These are phyloP conservation scores for Nectonema munidae DNA, from an alignment of 2,888 invertebrate genomes.

Conservation along the genomic window DNA sequence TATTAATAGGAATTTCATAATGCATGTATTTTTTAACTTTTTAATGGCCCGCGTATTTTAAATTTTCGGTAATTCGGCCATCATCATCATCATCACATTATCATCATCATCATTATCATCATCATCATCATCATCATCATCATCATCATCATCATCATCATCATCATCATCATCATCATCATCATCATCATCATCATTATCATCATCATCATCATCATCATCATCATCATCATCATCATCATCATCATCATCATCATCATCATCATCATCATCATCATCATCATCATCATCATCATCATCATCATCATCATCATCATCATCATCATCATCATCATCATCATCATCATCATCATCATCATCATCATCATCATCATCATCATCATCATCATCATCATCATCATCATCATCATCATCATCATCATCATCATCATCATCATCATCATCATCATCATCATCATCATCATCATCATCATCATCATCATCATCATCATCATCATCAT, in stretches of 20 bases:
- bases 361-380: conserved; percentile 16
- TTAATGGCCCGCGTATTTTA: no score
- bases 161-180: conserved; percentile 16
- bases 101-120: no score
- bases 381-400: conserved; percentile 7
- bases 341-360: conserved; percentile 16
- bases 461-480: conserved; percentile 16
- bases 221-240: conserved; percentile 17
- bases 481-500: conserved; percentile 1
- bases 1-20: no score
- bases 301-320: conserved; percentile 16
- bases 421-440: background rate
- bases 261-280: conserved; percentile 17
- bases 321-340: conserved; percentile 7
- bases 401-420: conserved; percentile 5
- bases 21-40: no score
- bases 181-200: conserved; percentile 18
- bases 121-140: conserved; percentile 16
- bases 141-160: conserved; percentile 16
- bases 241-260: conserved; percentile 16
- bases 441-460: conserved; percentile 13
- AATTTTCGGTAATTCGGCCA: no score
- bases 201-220: conserved; percentile 20
- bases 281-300: conserved; percentile 19
- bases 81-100: no score